Percentiles rank a stretch among this genome's conserved stretches.
These are phyloP conservation scores for Parascotia fuliginaria DNA, from an alignment of 2,888 invertebrate genomes.

Conservation along the genomic window DNA sequence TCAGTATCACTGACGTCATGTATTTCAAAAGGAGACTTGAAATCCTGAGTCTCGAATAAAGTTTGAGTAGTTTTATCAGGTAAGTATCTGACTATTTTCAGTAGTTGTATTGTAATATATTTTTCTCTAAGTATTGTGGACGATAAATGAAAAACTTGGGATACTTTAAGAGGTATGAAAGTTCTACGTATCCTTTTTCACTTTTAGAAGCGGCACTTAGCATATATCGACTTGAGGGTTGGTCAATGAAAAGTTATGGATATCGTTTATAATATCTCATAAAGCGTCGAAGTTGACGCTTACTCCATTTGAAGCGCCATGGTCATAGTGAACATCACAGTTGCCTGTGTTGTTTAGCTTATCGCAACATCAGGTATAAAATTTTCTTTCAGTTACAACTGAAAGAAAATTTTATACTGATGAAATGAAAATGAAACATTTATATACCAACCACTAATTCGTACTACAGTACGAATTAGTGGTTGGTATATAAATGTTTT, in stretches of 20 bases:
- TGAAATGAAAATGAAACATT: no score
- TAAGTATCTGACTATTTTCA: constrained; percentile 34
- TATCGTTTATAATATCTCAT: constrained; percentile 15
- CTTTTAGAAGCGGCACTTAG: constrained; percentile 15
- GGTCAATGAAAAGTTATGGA: constrained; percentile 24
- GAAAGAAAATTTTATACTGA: not conserved
- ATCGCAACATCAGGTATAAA: not conserved
- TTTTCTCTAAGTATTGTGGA: constrained; percentile 38
- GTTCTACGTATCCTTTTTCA: constrained; percentile 33
- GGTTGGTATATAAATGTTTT: not conserved
- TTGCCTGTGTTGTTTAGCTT: not conserved
- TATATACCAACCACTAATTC: no score
- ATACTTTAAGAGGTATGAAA: constrained; percentile 35
- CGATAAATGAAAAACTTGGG: constrained; percentile 31
- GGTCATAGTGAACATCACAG: not conserved
- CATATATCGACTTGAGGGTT: constrained; percentile 23
- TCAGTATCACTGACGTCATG: constrained; percentile 11
- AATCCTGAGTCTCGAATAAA: constrained; percentile 30
- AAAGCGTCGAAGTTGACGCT: not conserved
- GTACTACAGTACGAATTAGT: not conserved
- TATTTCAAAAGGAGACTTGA: constrained; percentile 23
- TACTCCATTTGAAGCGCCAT: not conserved
- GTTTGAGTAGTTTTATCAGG: constrained; percentile 19
- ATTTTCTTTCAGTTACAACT: not conserved
- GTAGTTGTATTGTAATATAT: constrained; percentile 25